Base-by-base conservation (phyloP, 2,888 invertebrate species). In the Mactromeris polynyma region DNA sequence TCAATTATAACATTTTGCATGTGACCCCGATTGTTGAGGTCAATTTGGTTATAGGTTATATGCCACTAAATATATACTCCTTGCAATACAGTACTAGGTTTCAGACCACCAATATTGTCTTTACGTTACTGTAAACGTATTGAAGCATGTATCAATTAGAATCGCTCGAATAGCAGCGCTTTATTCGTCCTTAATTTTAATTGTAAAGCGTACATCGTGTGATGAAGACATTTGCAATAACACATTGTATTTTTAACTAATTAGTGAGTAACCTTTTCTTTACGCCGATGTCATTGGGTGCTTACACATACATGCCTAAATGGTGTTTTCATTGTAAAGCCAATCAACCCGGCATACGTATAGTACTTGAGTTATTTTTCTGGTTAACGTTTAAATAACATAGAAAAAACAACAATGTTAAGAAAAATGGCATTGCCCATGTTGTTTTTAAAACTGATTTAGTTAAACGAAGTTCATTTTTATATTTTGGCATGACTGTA, bases 91-190 rank as follows among this genome's bases (percentile, higher is more conserved):
- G 36, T 83, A 46, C 73, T 77, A 42, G 46, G 46, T 77, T 83
- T 17, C 77, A 83, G 83, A 83, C 83, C 83, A 83, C 83, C 83
- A 83, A 83, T 51, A 54, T 40, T 83, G 83, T 40, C 31, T 51
- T 73, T 36, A 73, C 42, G 40, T 73, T 42, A 42, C 73, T 46
- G 33, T 17, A 77, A 77, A 46, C n/a, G 36, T 31, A 38, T 17
- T 42, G 64, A 73, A 58, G 83, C 83, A 40, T 77, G 77, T 21
- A 73, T 46, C 83, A 73, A 83, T 83, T 83, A 73, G 83, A 31
- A 19, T 3, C 83, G 46, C 46, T 73, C 19, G 46, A 83, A 73
- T 83, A 51, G 46, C 46, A 73, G 11, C 19, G 51, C 77, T 69
- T 77, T 77, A 73, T 83, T n/a, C 14, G 33, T 64, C 9, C 11